These are phyloP conservation scores for Trichogramma dendrolimi DNA, from an alignment of 2,888 invertebrate species.

Conservation along the genomic window DNA sequence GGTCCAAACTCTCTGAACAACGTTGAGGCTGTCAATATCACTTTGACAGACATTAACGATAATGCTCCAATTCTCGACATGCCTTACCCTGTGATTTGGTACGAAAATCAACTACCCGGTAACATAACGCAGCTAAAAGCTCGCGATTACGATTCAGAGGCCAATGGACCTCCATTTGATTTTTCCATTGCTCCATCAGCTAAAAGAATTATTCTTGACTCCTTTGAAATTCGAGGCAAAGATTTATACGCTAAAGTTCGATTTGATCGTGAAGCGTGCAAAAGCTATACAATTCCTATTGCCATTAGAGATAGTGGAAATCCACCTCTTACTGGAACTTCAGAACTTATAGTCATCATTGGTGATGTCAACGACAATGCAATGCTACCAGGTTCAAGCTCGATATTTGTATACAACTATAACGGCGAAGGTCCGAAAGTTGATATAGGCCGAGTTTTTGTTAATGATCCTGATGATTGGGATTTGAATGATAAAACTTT, in stretches of 20 bases:
- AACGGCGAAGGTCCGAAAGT: constrained; percentile 77
- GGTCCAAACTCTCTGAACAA: constrained; percentile 61
- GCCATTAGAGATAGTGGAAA: constrained; percentile 82
- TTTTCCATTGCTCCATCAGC: constrained; percentile 63
- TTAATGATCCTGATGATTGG: constrained; percentile 95
- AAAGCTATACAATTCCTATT: constrained; percentile 84
- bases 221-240: constrained; percentile 68
- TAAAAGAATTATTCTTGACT: constrained; percentile 64
- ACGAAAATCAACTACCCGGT: constrained; percentile 71
- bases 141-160: constrained; percentile 74
- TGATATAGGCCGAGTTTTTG: constrained; percentile 87
- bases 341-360: constrained; percentile 82
- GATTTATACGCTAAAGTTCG: constrained; percentile 67
- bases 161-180: constrained; percentile 83
- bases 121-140: constrained; percentile 66
- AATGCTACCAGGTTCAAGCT: constrained; percentile 82
- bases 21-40: constrained; percentile 64
- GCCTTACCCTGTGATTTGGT: constrained; percentile 78
- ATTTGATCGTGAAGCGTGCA: constrained; percentile 84
- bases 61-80: constrained; percentile 85
- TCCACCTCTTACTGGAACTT: constrained; percentile 71
- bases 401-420: constrained; percentile 92
- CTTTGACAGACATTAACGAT: constrained; percentile 80
- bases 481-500: constrained; percentile 89
- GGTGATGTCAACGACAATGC: constrained; percentile 92